A percentile compares a stretch with the other conserved stretches of the same genome.
These are phyloP conservation scores for Neodiprion pinetum DNA, from an alignment of 1,140 invertebrate species.

Conservation along the genomic window DNA sequence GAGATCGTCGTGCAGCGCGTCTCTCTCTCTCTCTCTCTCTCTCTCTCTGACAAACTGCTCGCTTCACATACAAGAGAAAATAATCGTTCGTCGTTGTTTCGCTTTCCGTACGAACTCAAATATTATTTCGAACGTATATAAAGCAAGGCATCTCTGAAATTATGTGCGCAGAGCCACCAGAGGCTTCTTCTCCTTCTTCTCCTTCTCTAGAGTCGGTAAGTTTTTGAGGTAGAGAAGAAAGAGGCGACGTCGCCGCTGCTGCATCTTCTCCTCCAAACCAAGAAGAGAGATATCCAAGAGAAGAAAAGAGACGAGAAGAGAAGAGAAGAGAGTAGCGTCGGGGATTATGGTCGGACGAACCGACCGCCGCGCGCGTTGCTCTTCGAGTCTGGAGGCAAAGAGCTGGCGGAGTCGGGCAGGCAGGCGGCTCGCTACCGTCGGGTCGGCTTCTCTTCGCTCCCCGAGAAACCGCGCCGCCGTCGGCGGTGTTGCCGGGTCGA, in stretches of 20 bases:
- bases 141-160: background rate
- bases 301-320: slow-evolving; percentile 1
- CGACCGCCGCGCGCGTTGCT: background rate
- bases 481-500: slow-evolving; percentile 23
- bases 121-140: slow-evolving; percentile 13
- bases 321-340: background rate
- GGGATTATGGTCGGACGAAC: slow-evolving; percentile 4
- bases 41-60: background rate
- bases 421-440: slow-evolving; percentile 19
- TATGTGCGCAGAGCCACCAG: no score
- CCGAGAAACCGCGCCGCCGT: slow-evolving; percentile 13
- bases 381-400: no score
- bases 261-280: background rate
- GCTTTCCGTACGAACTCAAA: background rate
- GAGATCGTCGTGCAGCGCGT: background rate
- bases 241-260: background rate
- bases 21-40: slow-evolving; percentile 2
- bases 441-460: slow-evolving; percentile 18
- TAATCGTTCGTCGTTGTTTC: background rate
- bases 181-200: slow-evolving; percentile 9
- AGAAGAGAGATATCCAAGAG: background rate
- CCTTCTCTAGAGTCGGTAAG: slow-evolving; percentile 10
- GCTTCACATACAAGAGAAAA: background rate
- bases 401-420: background rate
- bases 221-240: background rate